Conservation (phyloP, 2,113 vertebrate species). For the Spheniscus mendiculus region DNA sequence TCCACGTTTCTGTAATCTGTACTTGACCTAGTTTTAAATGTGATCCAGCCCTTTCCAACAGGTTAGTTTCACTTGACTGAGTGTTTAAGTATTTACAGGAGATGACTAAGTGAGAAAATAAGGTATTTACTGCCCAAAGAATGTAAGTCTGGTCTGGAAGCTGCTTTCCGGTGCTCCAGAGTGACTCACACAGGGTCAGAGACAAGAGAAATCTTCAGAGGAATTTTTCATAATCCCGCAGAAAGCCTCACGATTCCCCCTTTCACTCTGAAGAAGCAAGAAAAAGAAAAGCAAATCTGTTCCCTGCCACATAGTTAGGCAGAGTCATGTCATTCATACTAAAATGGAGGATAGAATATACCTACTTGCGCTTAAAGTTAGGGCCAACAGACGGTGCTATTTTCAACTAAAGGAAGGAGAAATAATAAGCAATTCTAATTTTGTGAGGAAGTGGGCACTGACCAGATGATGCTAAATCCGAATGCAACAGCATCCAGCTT, state of each 20-base stretch:
- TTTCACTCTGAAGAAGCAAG: neutral
- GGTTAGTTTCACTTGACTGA: neutral
- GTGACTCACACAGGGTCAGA: neutral
- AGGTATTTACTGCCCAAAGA: neutral
- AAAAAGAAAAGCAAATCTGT: neutral
- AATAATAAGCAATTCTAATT: neutral
- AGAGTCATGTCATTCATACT: neutral
- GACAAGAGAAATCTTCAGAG: neutral
- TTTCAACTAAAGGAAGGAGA: neutral
- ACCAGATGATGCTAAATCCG: neutral
- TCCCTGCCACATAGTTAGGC: neutral
- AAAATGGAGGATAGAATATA: neutral
- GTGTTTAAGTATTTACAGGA: neutral
- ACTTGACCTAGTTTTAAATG: neutral
- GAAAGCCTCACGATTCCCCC: neutral
- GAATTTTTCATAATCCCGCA: neutral
- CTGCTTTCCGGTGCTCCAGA: neutral
- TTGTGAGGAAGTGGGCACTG: neutral
- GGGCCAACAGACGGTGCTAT: neutral
- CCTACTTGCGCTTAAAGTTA: neutral
- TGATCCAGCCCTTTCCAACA: neutral
- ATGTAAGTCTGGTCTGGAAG: neutral
- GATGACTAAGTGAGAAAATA: neutral
- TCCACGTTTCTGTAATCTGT: neutral
- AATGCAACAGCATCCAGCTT: neutral